Conservation (phyloP, 2,113 vertebrate species). For the Percina caprodes region DNA sequence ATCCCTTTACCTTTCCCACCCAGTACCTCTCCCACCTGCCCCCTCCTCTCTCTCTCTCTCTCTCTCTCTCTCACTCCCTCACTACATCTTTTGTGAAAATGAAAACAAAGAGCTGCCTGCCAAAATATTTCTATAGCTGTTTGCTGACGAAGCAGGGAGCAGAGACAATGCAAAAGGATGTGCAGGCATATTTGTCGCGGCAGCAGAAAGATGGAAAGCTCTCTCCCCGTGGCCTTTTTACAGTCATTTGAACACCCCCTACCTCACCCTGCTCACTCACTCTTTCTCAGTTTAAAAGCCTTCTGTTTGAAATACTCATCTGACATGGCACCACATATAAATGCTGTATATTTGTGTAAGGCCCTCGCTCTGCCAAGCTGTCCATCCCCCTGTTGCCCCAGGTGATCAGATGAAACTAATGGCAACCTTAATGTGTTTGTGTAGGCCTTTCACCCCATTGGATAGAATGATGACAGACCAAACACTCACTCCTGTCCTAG, state of each 20-base stretch:
- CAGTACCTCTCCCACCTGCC: conserved; percentile 2
- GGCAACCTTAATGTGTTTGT: conserved; percentile 76
- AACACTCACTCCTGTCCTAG: conserved; percentile 37
- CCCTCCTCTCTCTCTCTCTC: background rate
- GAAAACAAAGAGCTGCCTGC: conserved; percentile 83
- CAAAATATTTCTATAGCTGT: conserved; percentile 84
- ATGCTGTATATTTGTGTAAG: conserved; percentile 78
- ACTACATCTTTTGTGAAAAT: conserved; percentile 82
- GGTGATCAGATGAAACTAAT: conserved; percentile 77
- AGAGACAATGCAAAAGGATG: conserved; percentile 82
- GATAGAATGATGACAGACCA: conserved; percentile 42
- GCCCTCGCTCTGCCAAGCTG: conserved; percentile 66
- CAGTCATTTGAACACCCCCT: conserved; percentile 57
- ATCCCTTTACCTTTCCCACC: conserved; percentile 58
- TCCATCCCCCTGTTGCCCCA: conserved; percentile 64
- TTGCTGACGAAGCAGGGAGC: conserved; percentile 80
- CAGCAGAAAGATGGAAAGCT: conserved; percentile 76
- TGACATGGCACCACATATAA: conserved; percentile 76
- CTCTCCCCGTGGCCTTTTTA: conserved; percentile 63
- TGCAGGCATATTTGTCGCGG: conserved; percentile 80
- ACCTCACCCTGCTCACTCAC: conserved; percentile 40
- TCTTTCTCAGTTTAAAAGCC: conserved; percentile 68
- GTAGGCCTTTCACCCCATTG: conserved; percentile 65
- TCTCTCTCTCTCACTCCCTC: conserved; percentile 45
- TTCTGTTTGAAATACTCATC: conserved; percentile 75